Conservation (phyloP, 2,797 vertebrate species). For the Oreonectes daqikongensis region DNA sequence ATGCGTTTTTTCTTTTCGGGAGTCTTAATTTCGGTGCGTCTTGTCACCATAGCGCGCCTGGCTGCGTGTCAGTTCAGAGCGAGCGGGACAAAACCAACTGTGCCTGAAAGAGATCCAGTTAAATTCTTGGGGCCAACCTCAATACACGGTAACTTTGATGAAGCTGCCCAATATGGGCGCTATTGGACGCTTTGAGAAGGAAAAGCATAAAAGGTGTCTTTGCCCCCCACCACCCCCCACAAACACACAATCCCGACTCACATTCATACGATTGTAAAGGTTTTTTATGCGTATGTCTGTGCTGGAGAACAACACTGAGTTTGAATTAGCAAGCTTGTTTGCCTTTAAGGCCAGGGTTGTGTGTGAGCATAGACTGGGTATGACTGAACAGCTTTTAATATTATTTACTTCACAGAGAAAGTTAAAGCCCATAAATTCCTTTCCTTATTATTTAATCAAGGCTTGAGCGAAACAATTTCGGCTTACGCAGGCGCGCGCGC, state of each 20-base stretch:
- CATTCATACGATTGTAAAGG: slow-evolving; percentile 23
- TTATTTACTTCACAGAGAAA: slow-evolving; percentile 52
- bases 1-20: slow-evolving; percentile 32
- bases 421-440: slow-evolving; percentile 37
- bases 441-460: slow-evolving; percentile 34
- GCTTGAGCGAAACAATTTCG: slow-evolving; percentile 29
- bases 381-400: not conserved
- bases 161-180: slow-evolving; percentile 27
- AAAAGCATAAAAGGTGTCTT: slow-evolving; percentile 38
- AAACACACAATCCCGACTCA: not conserved
- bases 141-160: slow-evolving; percentile 36
- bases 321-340: slow-evolving; percentile 25
- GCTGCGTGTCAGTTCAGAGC: slow-evolving; percentile 23
- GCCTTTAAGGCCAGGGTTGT: slow-evolving; percentile 44
- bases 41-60: slow-evolving; percentile 47
- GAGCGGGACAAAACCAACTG: slow-evolving; percentile 38
- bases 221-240: slow-evolving; percentile 4
- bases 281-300: slow-evolving; percentile 13
- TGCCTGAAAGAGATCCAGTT: slow-evolving; percentile 18
- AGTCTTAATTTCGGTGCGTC: slow-evolving; percentile 30
- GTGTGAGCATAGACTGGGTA: slow-evolving; percentile 46
- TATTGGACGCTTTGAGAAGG: slow-evolving; percentile 20
- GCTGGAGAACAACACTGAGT: slow-evolving; percentile 4
- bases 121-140: slow-evolving; percentile 38
- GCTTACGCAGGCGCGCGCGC: not conserved